These are phyloP conservation scores for Mustela lutreola DNA, from an alignment of 2,113 vertebrate species.

Conservation along the genomic window DNA sequence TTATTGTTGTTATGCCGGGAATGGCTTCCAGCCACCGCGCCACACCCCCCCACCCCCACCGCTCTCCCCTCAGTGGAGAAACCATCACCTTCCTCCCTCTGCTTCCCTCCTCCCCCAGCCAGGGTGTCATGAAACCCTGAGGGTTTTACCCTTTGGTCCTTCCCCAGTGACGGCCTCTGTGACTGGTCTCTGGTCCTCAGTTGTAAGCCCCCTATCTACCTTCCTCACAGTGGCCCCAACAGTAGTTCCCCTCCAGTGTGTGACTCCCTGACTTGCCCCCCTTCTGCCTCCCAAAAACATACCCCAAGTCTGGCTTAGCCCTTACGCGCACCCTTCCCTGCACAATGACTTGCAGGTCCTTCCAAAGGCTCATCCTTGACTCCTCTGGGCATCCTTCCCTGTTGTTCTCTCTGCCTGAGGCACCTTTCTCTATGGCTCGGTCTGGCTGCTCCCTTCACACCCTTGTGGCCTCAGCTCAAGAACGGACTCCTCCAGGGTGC, in stretches of 20 bases:
- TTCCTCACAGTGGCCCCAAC: neutral
- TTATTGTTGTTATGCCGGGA: neutral
- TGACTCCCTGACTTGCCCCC: neutral
- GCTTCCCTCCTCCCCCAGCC: neutral
- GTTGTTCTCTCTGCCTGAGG: neutral
- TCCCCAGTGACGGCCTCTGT: neutral
- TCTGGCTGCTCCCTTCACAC: neutral
- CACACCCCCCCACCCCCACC: accelerated
- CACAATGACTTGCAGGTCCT: neutral
- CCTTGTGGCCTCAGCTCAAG: neutral
- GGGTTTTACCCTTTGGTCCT: neutral
- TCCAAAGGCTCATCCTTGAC: neutral
- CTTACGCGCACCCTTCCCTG: neutral
- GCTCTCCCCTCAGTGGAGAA: neutral
- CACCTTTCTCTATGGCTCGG: neutral
- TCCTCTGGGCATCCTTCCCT: neutral
- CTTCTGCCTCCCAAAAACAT: accelerated
- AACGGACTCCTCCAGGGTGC: neutral
- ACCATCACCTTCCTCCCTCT: neutral
- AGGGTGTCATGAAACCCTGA: neutral
- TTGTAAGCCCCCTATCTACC: neutral
- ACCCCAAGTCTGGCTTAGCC: neutral
- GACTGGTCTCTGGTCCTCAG: neutral
- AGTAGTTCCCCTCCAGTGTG: neutral
- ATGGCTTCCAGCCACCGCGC: neutral